These are phyloP conservation scores for Aurelia sp. DNA, from an alignment of 30 jellyfish, hydroid and myxozoan genomes.

Conservation along the genomic window DNA sequence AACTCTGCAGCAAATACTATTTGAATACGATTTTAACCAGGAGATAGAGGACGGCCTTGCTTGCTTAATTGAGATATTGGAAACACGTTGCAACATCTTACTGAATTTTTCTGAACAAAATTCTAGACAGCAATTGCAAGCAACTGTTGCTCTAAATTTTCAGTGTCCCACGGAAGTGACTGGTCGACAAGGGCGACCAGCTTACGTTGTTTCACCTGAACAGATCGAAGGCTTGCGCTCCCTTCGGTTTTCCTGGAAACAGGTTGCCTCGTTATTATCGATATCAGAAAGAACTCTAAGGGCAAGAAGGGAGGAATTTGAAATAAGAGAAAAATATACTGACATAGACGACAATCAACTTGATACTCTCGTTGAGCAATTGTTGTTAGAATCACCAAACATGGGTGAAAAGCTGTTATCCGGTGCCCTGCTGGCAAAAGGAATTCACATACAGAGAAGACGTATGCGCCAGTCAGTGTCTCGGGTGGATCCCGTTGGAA, in stretches of 20 bases:
- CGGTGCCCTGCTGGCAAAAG: background rate
- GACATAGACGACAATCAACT: background rate
- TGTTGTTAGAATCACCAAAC: background rate
- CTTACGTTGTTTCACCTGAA: background rate
- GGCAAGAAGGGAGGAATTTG: background rate
- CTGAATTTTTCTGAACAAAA: too few species aligned
- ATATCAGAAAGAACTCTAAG: background rate
- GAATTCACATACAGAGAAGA: conserved; percentile 2
- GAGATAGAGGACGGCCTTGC: too few species aligned
- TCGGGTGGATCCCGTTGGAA: conserved; percentile 33
- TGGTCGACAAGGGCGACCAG: conserved; percentile 1
- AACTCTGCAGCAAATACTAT: too few species aligned
- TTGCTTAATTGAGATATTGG: too few species aligned
- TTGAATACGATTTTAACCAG: too few species aligned
- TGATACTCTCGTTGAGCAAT: background rate
- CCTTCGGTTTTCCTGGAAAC: background rate
- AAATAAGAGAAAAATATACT: background rate
- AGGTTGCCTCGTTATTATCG: background rate
- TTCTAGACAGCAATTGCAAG: too few species aligned
- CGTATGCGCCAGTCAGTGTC: conserved; percentile 33
- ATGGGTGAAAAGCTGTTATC: background rate
- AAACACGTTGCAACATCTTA: too few species aligned
- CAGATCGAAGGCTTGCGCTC: background rate
- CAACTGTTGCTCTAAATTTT: background rate
- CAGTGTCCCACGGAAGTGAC: conserved; percentile 34